Base-by-base conservation (phyloP, 2,113 vertebrate genomes). In the Scopus umbretta region DNA sequence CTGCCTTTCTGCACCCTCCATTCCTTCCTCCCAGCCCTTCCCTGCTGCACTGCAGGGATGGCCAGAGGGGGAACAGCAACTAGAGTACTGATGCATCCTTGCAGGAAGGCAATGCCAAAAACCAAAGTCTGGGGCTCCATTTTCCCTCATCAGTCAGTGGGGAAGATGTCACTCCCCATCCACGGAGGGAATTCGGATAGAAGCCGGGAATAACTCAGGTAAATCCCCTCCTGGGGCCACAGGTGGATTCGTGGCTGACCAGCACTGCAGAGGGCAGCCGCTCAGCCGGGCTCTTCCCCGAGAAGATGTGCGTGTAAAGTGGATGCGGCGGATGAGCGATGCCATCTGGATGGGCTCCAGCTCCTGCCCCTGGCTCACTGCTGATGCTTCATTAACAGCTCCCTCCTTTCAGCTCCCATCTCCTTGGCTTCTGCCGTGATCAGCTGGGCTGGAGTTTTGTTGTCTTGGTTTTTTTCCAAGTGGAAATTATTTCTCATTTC, bases 401-500 rank as follows among this genome's bases (percentile, higher is more conserved):
- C 85, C 38, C 79, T 92, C 68, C 86, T 96, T 90, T 96, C 86
- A 94, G 91, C 61, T 88, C 78, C 61, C 0, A 0, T 86, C 86
- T 94, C 81, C 95, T 85, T 67, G 45, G 96, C 80, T 92, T 96
- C 90, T 95, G 95, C 80, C 5, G 7, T 0, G 16, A 94, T 92
- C 91, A 90, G 81, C 92, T 91, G 96, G 92, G 90, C 78, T 65
- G 90, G 52, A 87, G 73, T 95, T 96, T 92, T 90, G 80, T 82
- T 76, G 87, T 85, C 74, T 79, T 96, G 96, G 93, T 3, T 72
- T 94, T 88, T 92, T 94, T 94, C 93, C 94, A 96, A 96, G 81
- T 94, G 93, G 95, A 97, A 97, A 97, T 97, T 88, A 97, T 95
- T 96, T 95, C 80, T 96, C 86, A 62, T 97, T 94, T 96, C 93